Conservation (phyloP, 2,888 invertebrate species). For the Pollenia angustigena region DNA sequence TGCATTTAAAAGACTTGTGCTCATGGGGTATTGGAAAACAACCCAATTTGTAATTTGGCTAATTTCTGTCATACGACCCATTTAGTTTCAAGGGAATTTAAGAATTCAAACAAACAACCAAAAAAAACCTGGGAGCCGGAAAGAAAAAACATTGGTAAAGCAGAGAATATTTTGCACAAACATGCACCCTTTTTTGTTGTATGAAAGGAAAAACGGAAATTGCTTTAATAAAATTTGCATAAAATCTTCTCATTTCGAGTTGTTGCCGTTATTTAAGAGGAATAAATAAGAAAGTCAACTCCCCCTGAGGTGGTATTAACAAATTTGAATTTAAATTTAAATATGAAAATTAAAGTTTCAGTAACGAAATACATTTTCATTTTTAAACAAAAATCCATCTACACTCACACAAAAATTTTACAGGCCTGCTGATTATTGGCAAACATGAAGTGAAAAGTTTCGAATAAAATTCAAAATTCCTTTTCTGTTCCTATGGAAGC, state of each 20-base stretch:
- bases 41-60: constrained; percentile 73
- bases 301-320: constrained; percentile 59
- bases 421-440: not conserved
- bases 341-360: constrained; percentile 36
- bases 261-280: constrained; percentile 11
- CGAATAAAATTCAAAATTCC: not conserved
- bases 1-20: constrained; percentile 14
- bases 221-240: constrained; percentile 73
- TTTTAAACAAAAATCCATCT: constrained; percentile 16
- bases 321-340: constrained; percentile 57
- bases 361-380: not conserved
- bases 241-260: constrained; percentile 49
- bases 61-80: constrained; percentile 73
- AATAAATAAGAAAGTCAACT: constrained; percentile 55
- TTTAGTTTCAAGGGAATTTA: constrained; percentile 71
- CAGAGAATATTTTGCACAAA: constrained; percentile 24
- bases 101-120: constrained; percentile 10
- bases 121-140: not conserved
- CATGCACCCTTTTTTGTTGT: constrained; percentile 61
- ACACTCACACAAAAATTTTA: not conserved
- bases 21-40: constrained; percentile 44
- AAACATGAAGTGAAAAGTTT: not conserved
- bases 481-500: not conserved
- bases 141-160: not conserved
- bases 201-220: constrained; percentile 55